phyloP scores from a whole-genome alignment of 2,888 invertebrate genomes.

The Ormyrus nitidulus region DNA sequence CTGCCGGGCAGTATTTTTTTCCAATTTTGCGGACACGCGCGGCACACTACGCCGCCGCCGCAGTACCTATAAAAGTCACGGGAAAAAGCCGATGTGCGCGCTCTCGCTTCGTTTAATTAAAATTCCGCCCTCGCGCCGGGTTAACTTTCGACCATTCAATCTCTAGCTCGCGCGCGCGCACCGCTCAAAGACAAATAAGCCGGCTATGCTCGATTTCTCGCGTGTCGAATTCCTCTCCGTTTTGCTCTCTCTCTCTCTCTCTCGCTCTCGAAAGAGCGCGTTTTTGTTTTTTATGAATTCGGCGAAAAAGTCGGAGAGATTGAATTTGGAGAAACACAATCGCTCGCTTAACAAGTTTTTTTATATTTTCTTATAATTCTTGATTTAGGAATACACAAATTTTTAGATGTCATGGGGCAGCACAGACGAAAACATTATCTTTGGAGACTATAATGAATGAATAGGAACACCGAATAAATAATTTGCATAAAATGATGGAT shows the following conservation, averaged over 20 bases:
- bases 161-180: slow-evolving; percentile 28
- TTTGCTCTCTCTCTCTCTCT: background rate
- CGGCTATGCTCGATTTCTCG: slow-evolving; percentile 45
- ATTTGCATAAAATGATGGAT: no score
- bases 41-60: background rate
- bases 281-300: no score
- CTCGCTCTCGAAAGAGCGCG: background rate
- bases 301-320: no score
- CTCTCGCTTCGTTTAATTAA: slow-evolving; percentile 44
- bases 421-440: no score
- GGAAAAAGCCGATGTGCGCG: background rate
- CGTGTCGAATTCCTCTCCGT: slow-evolving; percentile 21
- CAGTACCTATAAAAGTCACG: slow-evolving; percentile 26
- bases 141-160: slow-evolving; percentile 51
- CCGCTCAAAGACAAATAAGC: slow-evolving; percentile 51
- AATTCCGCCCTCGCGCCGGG: slow-evolving; percentile 44
- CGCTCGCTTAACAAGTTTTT: no score
- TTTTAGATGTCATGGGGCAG: no score
- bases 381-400: no score
- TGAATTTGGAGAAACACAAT: no score
- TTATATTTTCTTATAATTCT: no score
- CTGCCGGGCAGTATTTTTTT: slow-evolving; percentile 21
- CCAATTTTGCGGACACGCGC: slow-evolving; percentile 6
- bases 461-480: no score
- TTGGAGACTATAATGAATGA: no score